Evolutionary conservation across 2,888 invertebrate species (phyloP), one percentile per base, ranked within the genome.

Genomic region (Leptinotarsa tumamoca): DNA sequence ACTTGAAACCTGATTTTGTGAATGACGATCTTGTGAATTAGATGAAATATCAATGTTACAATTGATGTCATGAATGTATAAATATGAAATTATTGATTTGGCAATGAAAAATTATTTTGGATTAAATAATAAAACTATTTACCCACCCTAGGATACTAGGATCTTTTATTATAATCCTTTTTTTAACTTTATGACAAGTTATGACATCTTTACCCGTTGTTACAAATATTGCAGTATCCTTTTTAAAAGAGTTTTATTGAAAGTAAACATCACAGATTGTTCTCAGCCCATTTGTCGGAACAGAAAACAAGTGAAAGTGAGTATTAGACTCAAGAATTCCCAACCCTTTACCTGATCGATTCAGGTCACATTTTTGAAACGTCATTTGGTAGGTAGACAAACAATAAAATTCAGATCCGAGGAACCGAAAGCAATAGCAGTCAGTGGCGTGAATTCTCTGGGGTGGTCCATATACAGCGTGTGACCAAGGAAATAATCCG

Each of bases 311-410:
- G 70, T 72, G 67, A 72, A 72, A 72, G 56, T 68, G 43, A n/a
- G 18, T 58, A 58, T 23, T 21, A 23, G 33, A 43, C 14, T 21
- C 15, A 43, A 43, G 18, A 58, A 58, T 49, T 43, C 54, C 54
- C 68, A 70, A 58, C 70, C 70, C 70, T 70, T 58, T 69, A 69
- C 56, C 69, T 58, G 49, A 67, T 67, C 56, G 49, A 67, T 67
- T 49, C 67, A 68, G 54, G 67, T 68, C 56, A 67, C 56, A 67
- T 72, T 67, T 58, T 56, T 72, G 23, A 51, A 21, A 15, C 21
- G 4, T 15, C 51, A 49, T 21, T 72, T n/a, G 67, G 43, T n/a
- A 54, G 67, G 67, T 70, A 70, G 70, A 70, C 69, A n/a, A 58
- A 58, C 43, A 69, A 56, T 69, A 69, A 69, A 70, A 58, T 58